Base-by-base conservation (phyloP, 2,888 invertebrate species). In the Synergus itoensis region DNA sequence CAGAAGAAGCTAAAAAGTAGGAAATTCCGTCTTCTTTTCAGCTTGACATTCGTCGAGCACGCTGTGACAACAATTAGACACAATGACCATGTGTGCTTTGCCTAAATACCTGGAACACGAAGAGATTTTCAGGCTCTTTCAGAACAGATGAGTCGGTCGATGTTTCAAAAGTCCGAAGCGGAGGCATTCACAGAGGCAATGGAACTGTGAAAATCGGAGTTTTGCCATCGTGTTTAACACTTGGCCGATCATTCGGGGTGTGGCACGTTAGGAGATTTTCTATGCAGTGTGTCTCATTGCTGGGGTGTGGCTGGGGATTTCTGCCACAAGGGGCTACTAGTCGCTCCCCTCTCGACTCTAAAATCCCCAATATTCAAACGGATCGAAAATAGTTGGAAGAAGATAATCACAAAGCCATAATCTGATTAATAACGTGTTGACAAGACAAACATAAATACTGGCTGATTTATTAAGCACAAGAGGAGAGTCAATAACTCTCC, bases 21-120 rank as follows among this genome's bases (percentile, higher is more conserved):
- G 41, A 43, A 60, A 53, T 69, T 45, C n/a, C 62, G 62, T 60
- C 14, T 45, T 36, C 36, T 45, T 48, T 77, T 28, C 36, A 43
- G 28, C 43, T 40, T 43, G 11, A 5, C 21, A 0, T 48, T 63
- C 28, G 21, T n/a, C 43, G 5, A 36, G 57, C 41, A n/a, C 43
- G 64, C 18, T 41, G 53, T 7, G 63, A 4, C n/a, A 67, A 57
- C 77, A 80, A 80, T 80, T 80, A 80, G 69, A 28, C 36, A 67
- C 76, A 73, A 40, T 48, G 60, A 36, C 48, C 57, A 69, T 69
- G 76, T 76, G 62, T 64, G 45, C 64, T 48, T 16, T 80, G 63
- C 21, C 82, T 79, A 82, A 79, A 80, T 84, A 85, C 83, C 81
- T 84, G 83, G 84, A 84, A 79, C 84, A 76, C 62, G 62, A 48